Percentiles rank a stretch among this genome's conserved stretches.
Evolutionary conservation across 2,797 vertebrate genomes (phyloP).

Genomic region (Myripristis murdjan): DNA sequence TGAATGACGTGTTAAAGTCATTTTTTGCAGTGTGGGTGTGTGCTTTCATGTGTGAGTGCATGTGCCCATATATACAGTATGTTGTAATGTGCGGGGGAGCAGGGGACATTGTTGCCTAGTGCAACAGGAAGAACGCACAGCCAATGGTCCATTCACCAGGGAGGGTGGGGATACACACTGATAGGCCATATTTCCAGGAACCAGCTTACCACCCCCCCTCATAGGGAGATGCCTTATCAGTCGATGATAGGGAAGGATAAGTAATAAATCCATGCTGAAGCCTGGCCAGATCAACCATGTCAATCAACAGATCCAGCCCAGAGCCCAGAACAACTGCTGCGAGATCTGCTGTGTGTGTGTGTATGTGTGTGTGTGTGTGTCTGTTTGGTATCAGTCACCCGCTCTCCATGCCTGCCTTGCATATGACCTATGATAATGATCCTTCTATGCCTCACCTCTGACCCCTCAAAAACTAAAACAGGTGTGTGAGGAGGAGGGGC

Average conservation of each 20-base stretch:
- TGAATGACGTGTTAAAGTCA: too few relatives aligned
- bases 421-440: conserved; percentile 74
- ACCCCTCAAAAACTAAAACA: conserved; percentile 79
- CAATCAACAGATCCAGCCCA: conserved; percentile 48
- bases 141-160: conserved; percentile 45
- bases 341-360: too few relatives aligned
- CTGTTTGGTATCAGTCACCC: conserved; percentile 32
- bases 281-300: conserved; percentile 54
- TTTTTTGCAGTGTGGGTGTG: neutral
- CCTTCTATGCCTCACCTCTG: conserved; percentile 69
- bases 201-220: neutral
- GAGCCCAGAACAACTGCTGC: conserved; percentile 25
- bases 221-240: conserved; percentile 57
- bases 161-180: conserved; percentile 12
- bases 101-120: conserved; percentile 15
- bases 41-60: conserved; percentile 3
- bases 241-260: conserved; percentile 45
- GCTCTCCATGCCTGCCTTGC: conserved; percentile 56
- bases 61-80: neutral
- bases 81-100: conserved; percentile 16
- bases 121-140: conserved; percentile 3
- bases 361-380: conserved; percentile 36
- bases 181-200: conserved; percentile 31
- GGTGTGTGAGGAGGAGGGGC: conserved; percentile 49
- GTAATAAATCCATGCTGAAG: conserved; percentile 49